Evolutionary conservation across 2,113 vertebrate genomes (phyloP).

Genomic region (Paradisaea rubra): DNA sequence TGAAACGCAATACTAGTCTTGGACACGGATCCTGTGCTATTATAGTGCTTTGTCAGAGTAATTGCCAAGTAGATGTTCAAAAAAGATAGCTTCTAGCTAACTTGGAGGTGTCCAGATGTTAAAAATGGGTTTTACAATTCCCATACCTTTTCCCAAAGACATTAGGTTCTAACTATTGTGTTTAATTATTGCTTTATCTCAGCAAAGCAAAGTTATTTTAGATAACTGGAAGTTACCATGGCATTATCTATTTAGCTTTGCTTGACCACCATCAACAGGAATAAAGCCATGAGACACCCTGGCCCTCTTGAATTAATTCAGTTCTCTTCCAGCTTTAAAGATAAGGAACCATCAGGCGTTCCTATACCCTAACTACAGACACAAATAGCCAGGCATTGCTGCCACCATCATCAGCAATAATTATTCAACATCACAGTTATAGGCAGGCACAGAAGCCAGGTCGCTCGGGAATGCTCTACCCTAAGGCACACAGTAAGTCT

Average conservation of each 20-base stretch:
- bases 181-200: background rate
- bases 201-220: background rate
- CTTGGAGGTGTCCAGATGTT: background rate
- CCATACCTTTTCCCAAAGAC: background rate
- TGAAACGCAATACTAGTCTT: background rate
- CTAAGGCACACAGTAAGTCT: background rate
- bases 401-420: background rate
- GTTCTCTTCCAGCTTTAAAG: background rate
- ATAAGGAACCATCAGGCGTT: background rate
- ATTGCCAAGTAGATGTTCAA: background rate
- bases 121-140: background rate
- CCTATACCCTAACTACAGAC: background rate
- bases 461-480: accelerated
- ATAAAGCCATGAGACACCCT: background rate
- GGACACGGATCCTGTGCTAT: background rate
- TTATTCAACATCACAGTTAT: background rate
- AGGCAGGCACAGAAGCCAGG: background rate
- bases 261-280: background rate
- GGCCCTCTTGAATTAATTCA: background rate
- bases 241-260: background rate
- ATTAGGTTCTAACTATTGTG: background rate
- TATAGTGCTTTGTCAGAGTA: background rate
- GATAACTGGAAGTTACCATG: background rate
- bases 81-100: background rate
- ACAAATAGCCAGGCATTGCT: background rate